Conservation (phyloP, 2,888 invertebrate genomes). For the Cremastinae sp. region DNA sequence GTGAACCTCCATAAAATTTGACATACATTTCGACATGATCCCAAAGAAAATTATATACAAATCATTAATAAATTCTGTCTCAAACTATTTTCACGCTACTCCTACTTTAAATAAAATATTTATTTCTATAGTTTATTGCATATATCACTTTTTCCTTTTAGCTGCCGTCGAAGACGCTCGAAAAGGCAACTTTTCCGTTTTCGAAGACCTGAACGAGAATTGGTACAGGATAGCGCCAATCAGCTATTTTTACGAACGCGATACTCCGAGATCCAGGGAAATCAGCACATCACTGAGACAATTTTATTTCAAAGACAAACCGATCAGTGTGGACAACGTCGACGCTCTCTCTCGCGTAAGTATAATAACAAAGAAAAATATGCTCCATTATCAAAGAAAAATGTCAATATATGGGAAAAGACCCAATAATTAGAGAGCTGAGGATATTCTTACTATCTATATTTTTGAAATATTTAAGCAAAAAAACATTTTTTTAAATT, state of each 20-base stretch:
- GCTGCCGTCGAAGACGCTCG: constrained; percentile 49
- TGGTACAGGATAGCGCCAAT: constrained; percentile 85
- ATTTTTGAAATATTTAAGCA: too few relatives aligned
- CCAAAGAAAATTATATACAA: too few relatives aligned
- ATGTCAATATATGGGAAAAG: too few relatives aligned
- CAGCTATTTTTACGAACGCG: constrained; percentile 83
- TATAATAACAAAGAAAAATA: not conserved
- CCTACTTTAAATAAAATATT: too few relatives aligned
- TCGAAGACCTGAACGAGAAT: constrained; percentile 82
- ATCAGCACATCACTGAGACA: constrained; percentile 82
- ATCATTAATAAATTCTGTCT: too few relatives aligned
- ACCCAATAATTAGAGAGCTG: too few relatives aligned
- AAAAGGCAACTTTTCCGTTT: constrained; percentile 80
- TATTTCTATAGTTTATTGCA: too few relatives aligned
- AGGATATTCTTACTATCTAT: too few relatives aligned
- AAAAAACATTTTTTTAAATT: too few relatives aligned
- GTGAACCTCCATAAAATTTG: too few relatives aligned
- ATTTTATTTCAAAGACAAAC: constrained; percentile 80
- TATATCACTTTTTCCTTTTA: constrained; percentile 27
- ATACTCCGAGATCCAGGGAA: constrained; percentile 80
- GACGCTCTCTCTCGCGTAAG: constrained; percentile 78
- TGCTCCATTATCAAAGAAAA: not conserved
- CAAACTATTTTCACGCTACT: too few relatives aligned
- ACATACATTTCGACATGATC: too few relatives aligned
- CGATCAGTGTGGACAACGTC: constrained; percentile 77